phyloP scores from a whole-genome alignment of 2,888 invertebrate species.

The Omphaloscelis lunosa region DNA sequence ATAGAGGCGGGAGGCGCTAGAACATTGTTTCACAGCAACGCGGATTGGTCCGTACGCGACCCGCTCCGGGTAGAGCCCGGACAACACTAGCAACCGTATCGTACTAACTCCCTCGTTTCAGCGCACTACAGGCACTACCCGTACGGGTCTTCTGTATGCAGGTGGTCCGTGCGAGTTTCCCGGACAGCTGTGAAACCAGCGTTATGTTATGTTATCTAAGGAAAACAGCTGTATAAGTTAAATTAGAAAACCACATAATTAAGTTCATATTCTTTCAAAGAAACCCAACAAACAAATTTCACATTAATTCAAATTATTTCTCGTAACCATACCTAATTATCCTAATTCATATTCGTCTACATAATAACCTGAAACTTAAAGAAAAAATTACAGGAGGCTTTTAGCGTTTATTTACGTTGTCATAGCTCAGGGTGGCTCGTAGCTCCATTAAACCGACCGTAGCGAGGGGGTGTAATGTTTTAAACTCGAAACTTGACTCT shows the following conservation, averaged over 20 bases:
- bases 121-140: too few species aligned
- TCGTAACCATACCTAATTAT: slow-evolving; percentile 56
- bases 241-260: slow-evolving; percentile 2
- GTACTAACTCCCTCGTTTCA: too few species aligned
- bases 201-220: not conserved
- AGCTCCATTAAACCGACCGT: slow-evolving; percentile 71
- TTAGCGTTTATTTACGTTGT: slow-evolving; percentile 73
- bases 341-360: slow-evolving; percentile 57
- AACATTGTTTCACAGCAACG: too few species aligned
- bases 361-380: slow-evolving; percentile 64
- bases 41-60: too few species aligned
- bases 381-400: slow-evolving; percentile 72
- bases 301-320: slow-evolving; percentile 31
- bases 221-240: not conserved
- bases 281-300: not conserved
- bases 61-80: too few species aligned
- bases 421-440: slow-evolving; percentile 63
- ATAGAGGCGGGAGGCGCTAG: too few species aligned
- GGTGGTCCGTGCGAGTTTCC: too few species aligned
- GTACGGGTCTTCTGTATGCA: too few species aligned
- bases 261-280: slow-evolving; percentile 2
- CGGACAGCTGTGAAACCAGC: too few species aligned
- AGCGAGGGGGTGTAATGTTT: slow-evolving; percentile 71
- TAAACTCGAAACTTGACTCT: slow-evolving; percentile 71
- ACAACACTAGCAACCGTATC: too few species aligned